Evolutionary conservation across 2,888 invertebrate genomes (phyloP).

Genomic region (Drosophila neutralis): DNA sequence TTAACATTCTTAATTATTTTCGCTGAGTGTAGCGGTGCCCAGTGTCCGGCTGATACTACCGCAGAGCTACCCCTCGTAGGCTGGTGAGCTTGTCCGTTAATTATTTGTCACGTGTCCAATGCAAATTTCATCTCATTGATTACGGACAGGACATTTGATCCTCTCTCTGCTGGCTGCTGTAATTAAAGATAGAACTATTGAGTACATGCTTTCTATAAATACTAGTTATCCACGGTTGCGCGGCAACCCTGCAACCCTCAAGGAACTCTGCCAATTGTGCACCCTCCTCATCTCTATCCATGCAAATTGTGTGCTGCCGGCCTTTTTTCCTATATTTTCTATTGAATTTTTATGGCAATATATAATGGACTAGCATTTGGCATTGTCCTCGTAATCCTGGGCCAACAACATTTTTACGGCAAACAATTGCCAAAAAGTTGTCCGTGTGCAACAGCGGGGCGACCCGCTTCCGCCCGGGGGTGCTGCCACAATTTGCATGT

Average conservation of each 20-base stretch:
- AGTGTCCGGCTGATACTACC: slow-evolving; percentile 10
- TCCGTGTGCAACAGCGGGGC: slow-evolving; percentile 26
- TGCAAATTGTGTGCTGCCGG: slow-evolving; percentile 58
- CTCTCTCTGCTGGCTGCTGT: slow-evolving; percentile 56
- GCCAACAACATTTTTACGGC: slow-evolving; percentile 66
- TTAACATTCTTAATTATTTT: slow-evolving; percentile 1
- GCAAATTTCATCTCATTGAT: slow-evolving; percentile 81
- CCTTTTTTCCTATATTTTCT: slow-evolving; percentile 50
- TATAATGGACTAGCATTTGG: slow-evolving; percentile 70
- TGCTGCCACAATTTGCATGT: slow-evolving; percentile 56
- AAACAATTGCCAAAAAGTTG: slow-evolving; percentile 49
- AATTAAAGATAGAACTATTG: slow-evolving; percentile 65
- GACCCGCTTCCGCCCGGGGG: slow-evolving; percentile 15
- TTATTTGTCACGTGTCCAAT: slow-evolving; percentile 83
- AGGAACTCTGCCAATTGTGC: slow-evolving; percentile 33
- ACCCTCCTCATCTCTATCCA: slow-evolving; percentile 45
- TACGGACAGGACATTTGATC: slow-evolving; percentile 76
- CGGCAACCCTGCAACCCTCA: slow-evolving; percentile 43
- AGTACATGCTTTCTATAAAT: slow-evolving; percentile 38
- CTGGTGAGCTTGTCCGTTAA: slow-evolving; percentile 49
- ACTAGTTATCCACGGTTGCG: slow-evolving; percentile 25
- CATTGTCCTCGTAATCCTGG: slow-evolving; percentile 62
- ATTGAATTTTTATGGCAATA: slow-evolving; percentile 80
- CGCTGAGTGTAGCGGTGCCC: slow-evolving; percentile 15
- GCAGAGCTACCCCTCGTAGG: slow-evolving; percentile 2